phyloP scores from a whole-genome alignment of 1,140 invertebrate species.

The Drosophila pseudoobscura region DNA sequence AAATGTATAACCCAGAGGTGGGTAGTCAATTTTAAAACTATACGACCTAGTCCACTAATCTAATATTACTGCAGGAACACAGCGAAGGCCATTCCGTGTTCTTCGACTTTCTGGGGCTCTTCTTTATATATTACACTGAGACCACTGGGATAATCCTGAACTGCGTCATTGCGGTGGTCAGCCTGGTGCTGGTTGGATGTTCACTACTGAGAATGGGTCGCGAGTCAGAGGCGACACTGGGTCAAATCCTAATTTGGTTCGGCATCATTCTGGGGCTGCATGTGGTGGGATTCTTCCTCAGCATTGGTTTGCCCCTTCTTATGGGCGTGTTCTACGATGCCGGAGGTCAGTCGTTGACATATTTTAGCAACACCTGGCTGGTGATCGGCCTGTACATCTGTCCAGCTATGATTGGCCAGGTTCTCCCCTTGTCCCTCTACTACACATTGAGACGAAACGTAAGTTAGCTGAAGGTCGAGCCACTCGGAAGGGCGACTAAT shows the following conservation, averaged over 20 bases:
- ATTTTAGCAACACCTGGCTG: slow-evolving; percentile 88
- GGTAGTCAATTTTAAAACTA: not conserved
- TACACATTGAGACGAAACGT: slow-evolving; percentile 80
- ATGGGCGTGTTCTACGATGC: slow-evolving; percentile 83
- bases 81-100: slow-evolving; percentile 87
- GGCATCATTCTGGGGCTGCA: slow-evolving; percentile 59
- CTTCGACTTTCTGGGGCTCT: slow-evolving; percentile 91
- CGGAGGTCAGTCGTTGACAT: slow-evolving; percentile 86
- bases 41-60: not conserved
- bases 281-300: slow-evolving; percentile 71
- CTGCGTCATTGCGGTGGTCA: slow-evolving; percentile 84
- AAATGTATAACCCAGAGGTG: slow-evolving; percentile 84
- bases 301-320: slow-evolving; percentile 84
- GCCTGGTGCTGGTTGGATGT: slow-evolving; percentile 79
- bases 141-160: slow-evolving; percentile 85
- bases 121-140: slow-evolving; percentile 87
- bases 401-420: slow-evolving; percentile 83
- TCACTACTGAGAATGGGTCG: slow-evolving; percentile 65
- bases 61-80: slow-evolving; percentile 68
- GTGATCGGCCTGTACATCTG: slow-evolving; percentile 85
- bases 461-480: slow-evolving; percentile 10
- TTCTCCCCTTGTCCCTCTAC: slow-evolving; percentile 75
- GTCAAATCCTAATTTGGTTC: slow-evolving; percentile 55
- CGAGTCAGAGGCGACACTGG: slow-evolving; percentile 40
- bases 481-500: slow-evolving; percentile 54